Evolutionary conservation across 2,888 invertebrate genomes (phyloP).

Genomic region (Coenonympha glycerion): DNA sequence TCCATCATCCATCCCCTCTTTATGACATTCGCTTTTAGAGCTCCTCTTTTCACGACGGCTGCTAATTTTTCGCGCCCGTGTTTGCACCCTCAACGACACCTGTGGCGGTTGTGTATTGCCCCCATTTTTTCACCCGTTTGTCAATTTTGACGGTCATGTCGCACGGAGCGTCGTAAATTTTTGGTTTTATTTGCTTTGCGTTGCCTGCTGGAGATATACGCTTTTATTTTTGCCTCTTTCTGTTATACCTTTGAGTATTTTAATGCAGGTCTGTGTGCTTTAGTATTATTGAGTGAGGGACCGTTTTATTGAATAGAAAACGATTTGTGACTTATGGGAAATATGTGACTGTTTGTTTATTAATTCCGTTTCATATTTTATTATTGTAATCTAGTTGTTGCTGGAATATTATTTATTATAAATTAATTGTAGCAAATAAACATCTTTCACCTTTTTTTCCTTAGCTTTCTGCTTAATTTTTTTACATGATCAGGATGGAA

Average conservation of each 20-base stretch:
- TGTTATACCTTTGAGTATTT: constrained; percentile 7
- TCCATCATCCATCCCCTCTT: not conserved
- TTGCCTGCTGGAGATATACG: constrained; percentile 25
- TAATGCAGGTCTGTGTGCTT: not conserved
- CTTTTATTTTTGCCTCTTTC: constrained; percentile 1
- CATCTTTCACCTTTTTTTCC: no score
- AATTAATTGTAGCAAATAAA: no score
- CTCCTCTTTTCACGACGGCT: constrained; percentile 12
- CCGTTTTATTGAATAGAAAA: not conserved
- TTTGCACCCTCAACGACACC: constrained; percentile 44
- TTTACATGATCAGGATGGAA: no score
- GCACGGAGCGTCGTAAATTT: constrained; percentile 50
- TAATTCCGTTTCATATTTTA: no score
- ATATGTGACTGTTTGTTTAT: no score
- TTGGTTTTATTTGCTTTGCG: constrained; percentile 48
- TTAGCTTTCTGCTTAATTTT: no score
- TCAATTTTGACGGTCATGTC: constrained; percentile 50
- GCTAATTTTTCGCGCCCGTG: constrained; percentile 30
- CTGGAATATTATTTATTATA: no score
- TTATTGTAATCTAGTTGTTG: no score
- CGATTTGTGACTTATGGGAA: no score
- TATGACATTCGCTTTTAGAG: not conserved
- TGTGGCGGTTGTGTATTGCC: constrained; percentile 38
- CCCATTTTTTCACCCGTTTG: constrained; percentile 38
- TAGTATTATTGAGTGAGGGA: not conserved